Conservation (phyloP, 1,140 invertebrate species). For the Cephus cinctus region DNA sequence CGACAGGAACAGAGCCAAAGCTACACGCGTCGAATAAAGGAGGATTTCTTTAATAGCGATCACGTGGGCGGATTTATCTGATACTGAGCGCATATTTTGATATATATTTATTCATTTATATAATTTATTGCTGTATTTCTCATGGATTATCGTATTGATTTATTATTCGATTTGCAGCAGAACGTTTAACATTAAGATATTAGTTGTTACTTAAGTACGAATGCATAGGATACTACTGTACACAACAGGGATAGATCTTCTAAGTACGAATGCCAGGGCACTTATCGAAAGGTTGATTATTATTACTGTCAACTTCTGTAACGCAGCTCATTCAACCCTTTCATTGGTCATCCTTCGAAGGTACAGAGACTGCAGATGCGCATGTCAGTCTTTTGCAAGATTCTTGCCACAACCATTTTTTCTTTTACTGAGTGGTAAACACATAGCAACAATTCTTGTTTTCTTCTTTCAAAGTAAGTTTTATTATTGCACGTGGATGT, state of each 20-base stretch:
- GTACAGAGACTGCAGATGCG: no score
- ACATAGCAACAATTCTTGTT: no score
- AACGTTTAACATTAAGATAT: conserved; percentile 24
- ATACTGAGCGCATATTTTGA: conserved; percentile 49
- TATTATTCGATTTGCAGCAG: conserved; percentile 24
- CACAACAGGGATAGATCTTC: conserved; percentile 25
- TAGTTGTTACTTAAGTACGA: conserved; percentile 30
- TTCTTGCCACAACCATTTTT: conserved; percentile 32
- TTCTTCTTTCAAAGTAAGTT: no score
- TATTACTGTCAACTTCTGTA: conserved; percentile 28
- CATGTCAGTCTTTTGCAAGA: conserved; percentile 13
- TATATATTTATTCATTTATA: conserved; percentile 50
- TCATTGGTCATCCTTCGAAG: no score
- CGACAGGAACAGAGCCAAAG: conserved; percentile 42
- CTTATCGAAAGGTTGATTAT: conserved; percentile 27
- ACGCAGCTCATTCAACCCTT: conserved; percentile 27
- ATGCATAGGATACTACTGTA: conserved; percentile 19
- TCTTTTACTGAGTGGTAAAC: conserved; percentile 19
- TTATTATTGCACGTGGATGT: not conserved
- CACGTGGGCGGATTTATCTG: conserved; percentile 39
- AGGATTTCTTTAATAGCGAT: conserved; percentile 31
- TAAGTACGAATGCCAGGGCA: conserved; percentile 33
- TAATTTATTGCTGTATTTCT: conserved; percentile 53
- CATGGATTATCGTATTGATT: conserved; percentile 27
- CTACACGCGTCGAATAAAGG: conserved; percentile 34